Evolutionary conservation across 2,888 invertebrate species (phyloP).

Genomic region (Hybos culiciformis): DNA sequence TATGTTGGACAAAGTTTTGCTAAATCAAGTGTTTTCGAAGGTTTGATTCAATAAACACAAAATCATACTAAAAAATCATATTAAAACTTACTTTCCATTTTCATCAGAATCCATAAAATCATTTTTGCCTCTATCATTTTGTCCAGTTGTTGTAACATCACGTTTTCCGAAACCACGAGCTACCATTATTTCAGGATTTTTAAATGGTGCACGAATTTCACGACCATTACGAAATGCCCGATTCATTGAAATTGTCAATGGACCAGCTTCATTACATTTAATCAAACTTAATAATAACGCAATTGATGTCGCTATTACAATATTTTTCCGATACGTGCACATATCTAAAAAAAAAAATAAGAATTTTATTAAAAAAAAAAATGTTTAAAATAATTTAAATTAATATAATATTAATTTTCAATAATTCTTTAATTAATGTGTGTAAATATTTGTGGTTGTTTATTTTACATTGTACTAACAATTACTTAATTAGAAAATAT

Average conservation of each 20-base stretch:
- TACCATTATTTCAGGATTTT: constrained; percentile 20
- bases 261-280: constrained; percentile 17
- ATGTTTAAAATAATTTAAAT: neutral
- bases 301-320: constrained; percentile 12
- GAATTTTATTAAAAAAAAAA: neutral
- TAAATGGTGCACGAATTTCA: constrained; percentile 20
- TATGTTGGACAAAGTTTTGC: no score
- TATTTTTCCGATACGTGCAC: constrained; percentile 12
- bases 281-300: constrained; percentile 13
- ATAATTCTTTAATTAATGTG: neutral
- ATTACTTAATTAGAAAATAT: neutral
- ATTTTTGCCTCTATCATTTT: constrained; percentile 9
- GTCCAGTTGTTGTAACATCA: constrained; percentile 9
- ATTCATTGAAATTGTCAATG: constrained; percentile 15
- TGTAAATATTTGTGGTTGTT: no score
- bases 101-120: constrained; percentile 9
- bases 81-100: constrained; percentile 12
- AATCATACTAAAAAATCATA: neutral
- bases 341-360: constrained; percentile 12
- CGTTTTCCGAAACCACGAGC: constrained; percentile 24
- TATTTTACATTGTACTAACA: neutral
- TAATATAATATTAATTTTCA: neutral
- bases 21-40: no score
- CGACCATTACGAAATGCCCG: constrained; percentile 18
- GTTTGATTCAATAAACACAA: neutral